These are phyloP conservation scores for Monochamus alternatus DNA, from an alignment of 2,888 invertebrate species.

Conservation along the genomic window DNA sequence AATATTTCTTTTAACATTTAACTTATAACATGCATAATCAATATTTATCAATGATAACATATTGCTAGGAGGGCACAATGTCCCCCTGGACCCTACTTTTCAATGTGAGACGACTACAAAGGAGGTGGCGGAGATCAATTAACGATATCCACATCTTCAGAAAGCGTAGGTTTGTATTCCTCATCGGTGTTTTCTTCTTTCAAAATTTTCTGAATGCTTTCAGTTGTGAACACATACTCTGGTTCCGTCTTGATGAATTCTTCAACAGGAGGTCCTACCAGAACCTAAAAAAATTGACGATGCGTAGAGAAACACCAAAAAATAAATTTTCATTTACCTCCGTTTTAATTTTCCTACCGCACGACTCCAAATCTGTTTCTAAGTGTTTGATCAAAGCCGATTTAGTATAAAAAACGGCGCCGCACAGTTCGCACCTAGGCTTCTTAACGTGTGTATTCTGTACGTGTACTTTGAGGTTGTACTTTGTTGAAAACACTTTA, in stretches of 20 bases:
- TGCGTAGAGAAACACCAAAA: neutral
- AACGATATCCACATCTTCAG: neutral
- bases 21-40: neutral
- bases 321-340: neutral
- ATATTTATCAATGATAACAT: constrained; percentile 5
- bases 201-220: neutral
- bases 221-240: neutral
- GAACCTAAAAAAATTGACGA: neutral
- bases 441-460: constrained; percentile 30
- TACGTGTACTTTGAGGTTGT: constrained; percentile 46
- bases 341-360: constrained; percentile 5
- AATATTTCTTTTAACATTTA: neutral
- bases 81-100: neutral
- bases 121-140: neutral
- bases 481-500: constrained; percentile 45
- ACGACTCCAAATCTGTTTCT: constrained; percentile 17
- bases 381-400: constrained; percentile 14
- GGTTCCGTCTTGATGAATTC: neutral
- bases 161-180: neutral
- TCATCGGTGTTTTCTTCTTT: neutral
- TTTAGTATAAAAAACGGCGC: constrained; percentile 5
- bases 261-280: neutral
- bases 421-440: constrained; percentile 36
- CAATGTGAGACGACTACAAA: neutral
- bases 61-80: neutral